A percentile compares a stretch with the other conserved stretches of the same genome.
Conservation (phyloP, 2,113 vertebrate genomes). For the Rhadina sibilatrix region DNA sequence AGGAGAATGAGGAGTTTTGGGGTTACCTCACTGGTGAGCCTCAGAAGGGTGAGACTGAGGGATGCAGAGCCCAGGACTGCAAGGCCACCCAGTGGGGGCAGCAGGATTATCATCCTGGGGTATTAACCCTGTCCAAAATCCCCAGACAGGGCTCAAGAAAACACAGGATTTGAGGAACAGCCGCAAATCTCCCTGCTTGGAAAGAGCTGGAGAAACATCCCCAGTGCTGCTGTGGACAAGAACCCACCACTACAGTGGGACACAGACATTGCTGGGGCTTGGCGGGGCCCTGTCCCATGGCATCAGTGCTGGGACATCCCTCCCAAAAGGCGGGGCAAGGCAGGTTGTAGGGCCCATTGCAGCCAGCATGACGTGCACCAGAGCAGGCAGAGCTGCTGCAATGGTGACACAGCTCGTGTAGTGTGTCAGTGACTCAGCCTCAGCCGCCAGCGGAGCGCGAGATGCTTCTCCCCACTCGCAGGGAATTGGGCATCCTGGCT, state of each 20-base stretch:
- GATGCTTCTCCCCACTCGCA: neutral
- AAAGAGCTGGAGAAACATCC: neutral
- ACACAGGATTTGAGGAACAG: neutral
- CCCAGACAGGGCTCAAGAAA: neutral
- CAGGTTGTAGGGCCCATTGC: neutral
- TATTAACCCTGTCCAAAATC: neutral
- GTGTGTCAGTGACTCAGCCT: neutral
- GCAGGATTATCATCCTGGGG: neutral
- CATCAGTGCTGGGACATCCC: neutral
- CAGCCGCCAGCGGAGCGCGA: neutral
- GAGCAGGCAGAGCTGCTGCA: neutral
- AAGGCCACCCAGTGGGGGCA: neutral
- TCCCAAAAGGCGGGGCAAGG: accelerated
- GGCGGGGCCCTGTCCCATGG: neutral
- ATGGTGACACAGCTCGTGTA: neutral
- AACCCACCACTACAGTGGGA: neutral
- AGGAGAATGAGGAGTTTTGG: neutral
- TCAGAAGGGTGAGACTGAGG: neutral
- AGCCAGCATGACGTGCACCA: neutral
- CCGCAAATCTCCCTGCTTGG: neutral
- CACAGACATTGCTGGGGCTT: accelerated
- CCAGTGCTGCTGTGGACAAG: neutral
- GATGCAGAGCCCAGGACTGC: neutral
- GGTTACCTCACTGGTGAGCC: neutral
- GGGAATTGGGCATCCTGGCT: neutral